Evolutionary conservation across 2,888 invertebrate species (phyloP), one percentile per base, ranked within the genome.

Genomic region (Orthosia gracilis): DNA sequence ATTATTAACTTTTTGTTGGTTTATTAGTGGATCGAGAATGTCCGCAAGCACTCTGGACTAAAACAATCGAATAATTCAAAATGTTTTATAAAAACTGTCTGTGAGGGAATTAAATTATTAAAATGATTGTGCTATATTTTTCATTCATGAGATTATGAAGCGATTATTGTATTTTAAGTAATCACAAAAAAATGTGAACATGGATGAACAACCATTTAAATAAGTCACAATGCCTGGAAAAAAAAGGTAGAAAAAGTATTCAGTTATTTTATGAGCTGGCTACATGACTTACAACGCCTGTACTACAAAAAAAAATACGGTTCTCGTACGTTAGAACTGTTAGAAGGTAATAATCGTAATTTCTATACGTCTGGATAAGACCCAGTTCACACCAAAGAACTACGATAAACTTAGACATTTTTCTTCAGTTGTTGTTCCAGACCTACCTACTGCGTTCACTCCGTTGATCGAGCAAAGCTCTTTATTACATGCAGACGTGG

Each of bases 141-240:
- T 81, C 81, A 78, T 78, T 78, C 77, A 78, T 75, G 13, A 80
- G 11, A 65, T 17, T 62, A 23, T 45, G 47, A n/a, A 18, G 7
- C 11, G 13, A 15, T 17, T 31, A 15, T 40, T 49, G 47, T 54
- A 65, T 54, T 58, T 55, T 26, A 17, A 18, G 5, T 1, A 17
- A 26, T n/a, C 4, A 47, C 18, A 23, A 4, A 47, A n/a, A 26
- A 31, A 57, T 26, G 9, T 64, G 4, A 47, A 50, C 23, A 58
- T 4, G 9, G 15, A 50, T 45, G 21, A 40, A 45, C 15, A 18
- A 0, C 18, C 21, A 45, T 58, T 78, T 54, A 54, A 52, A 59
- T 75, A 59, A n/a, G 15, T 78, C 59, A 78, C 15, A 78, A 15
- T 40, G n/a, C 52, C 59, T 26, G 26, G 18, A 73, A 45, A n/a